Conservation (phyloP, 2,888 invertebrate genomes). For the Lithosia quadra region DNA sequence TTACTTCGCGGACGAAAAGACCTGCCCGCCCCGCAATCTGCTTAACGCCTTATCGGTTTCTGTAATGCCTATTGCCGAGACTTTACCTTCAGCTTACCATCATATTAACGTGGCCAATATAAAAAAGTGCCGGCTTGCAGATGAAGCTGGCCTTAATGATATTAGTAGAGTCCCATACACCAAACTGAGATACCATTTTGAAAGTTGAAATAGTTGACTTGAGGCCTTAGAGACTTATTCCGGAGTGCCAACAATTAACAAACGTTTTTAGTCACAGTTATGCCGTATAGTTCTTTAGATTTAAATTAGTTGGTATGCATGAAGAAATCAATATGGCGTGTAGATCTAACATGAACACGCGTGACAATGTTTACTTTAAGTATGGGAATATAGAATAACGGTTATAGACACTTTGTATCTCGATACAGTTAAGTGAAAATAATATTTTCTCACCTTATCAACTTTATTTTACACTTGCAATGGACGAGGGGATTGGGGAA, state of each 20-base stretch:
- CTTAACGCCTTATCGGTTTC: no score
- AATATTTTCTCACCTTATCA: not conserved
- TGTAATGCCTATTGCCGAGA: no score
- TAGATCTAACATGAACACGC: not conserved
- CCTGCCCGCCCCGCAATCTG: no score
- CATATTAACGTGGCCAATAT: no score
- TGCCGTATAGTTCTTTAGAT: not conserved
- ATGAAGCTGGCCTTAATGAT: no score
- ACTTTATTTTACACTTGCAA: not conserved
- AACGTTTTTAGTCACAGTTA: not conserved
- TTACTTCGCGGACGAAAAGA: no score
- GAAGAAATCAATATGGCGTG: slow-evolving; percentile 8
- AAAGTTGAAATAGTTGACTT: not conserved
- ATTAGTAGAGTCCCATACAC: not conserved
- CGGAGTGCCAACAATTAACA: not conserved
- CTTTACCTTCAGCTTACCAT: no score
- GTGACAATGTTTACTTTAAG: not conserved
- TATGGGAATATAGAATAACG: not conserved
- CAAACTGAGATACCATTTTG: not conserved
- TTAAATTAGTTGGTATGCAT: slow-evolving; percentile 3
- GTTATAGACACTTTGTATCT: not conserved
- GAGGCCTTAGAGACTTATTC: not conserved
- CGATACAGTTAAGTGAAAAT: no score
- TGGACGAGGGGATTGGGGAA: not conserved
- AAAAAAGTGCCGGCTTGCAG: no score